Base-by-base conservation (phyloP, 2,888 invertebrate species). In the Agrilus mali region DNA sequence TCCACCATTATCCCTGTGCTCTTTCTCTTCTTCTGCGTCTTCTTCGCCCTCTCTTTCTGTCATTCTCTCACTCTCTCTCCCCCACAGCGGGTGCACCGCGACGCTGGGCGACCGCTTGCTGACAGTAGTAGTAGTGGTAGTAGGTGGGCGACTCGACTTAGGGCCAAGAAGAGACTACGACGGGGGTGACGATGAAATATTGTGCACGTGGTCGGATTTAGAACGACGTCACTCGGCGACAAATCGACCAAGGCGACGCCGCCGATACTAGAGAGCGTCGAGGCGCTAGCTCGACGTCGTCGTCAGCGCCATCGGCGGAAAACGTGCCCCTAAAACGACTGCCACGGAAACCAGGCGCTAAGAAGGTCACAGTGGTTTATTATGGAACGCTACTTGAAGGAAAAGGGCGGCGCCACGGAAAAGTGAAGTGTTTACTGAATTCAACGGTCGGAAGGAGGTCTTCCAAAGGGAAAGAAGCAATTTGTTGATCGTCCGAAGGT, bases 191-290 rank as follows among this genome's bases (percentile, higher is more conserved):
- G 77, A 77, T 77, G 77, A 77, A 77, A 77, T 77, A 77, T 77
- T 74, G 76, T 75, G 75, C 77, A 77, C 77, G 77, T 77, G 77
- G 77, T 77, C 74, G 74, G 78, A 77, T 77, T 77, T 72, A 75
- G 73, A 78, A 78, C 76, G 77, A 76, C 76, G 75, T 74, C 74
- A 72, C 70, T 72, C 70, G 69, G 71, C 70, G 70, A 67, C 65
- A 66, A 58, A 59, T 58, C 64, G 64, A 61, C 66, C 65, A 66
- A 58, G 59, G 58, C 64, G 64, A 61, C 66, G 61, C 59, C 60
- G 69, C 70, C 61, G 59, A 58, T 59, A 62, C 61, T 61, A 61
- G 61, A 57, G 58, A 53, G 58, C 61, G 61, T 61, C 60, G 62
- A 59, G 58, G 51, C 55, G 55, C 55, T 54, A 54, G 53, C 56